phyloP scores from a whole-genome alignment of 2,113 vertebrate genomes.

The Varanus salvator region DNA sequence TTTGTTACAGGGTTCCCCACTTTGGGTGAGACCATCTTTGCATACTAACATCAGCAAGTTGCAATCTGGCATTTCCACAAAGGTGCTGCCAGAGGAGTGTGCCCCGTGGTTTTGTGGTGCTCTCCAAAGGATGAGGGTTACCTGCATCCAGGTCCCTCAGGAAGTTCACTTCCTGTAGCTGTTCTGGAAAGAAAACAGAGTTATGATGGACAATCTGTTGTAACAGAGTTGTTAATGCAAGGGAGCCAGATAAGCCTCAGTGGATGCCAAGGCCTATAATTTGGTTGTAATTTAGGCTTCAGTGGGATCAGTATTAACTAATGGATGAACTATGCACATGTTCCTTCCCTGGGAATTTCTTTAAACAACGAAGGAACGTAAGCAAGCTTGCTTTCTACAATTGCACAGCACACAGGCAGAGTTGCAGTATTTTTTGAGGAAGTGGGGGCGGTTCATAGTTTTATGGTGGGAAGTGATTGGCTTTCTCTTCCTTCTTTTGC shows the following conservation, averaged over 20 bases:
- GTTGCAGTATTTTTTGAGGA: no score
- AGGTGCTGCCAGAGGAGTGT: background rate
- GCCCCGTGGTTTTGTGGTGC: slow-evolving; percentile 9
- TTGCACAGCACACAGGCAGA: no score
- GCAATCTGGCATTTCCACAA: slow-evolving; percentile 53
- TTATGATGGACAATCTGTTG: slow-evolving; percentile 60
- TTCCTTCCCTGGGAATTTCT: slow-evolving; percentile 44
- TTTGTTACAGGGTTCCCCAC: slow-evolving; percentile 74
- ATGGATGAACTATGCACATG: slow-evolving; percentile 56
- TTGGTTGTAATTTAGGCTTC: slow-evolving; percentile 68
- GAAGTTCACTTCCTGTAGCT: slow-evolving; percentile 29
- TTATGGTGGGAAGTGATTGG: no score
- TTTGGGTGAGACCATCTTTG: slow-evolving; percentile 72
- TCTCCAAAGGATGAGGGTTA: slow-evolving; percentile 45
- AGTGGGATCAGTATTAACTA: slow-evolving; percentile 61
- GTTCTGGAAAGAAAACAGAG: slow-evolving; percentile 23
- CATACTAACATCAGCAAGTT: slow-evolving; percentile 58
- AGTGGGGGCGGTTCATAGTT: no score
- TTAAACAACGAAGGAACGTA: slow-evolving; percentile 22
- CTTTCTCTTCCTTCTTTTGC: no score
- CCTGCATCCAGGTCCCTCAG: slow-evolving; percentile 2
- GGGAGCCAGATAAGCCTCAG: slow-evolving; percentile 41
- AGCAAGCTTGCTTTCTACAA: slow-evolving; percentile 29
- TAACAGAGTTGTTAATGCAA: slow-evolving; percentile 42
- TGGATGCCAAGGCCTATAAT: slow-evolving; percentile 59